phyloP scores from a whole-genome alignment of 2,797 vertebrate species.

The Nothura maculosa region DNA sequence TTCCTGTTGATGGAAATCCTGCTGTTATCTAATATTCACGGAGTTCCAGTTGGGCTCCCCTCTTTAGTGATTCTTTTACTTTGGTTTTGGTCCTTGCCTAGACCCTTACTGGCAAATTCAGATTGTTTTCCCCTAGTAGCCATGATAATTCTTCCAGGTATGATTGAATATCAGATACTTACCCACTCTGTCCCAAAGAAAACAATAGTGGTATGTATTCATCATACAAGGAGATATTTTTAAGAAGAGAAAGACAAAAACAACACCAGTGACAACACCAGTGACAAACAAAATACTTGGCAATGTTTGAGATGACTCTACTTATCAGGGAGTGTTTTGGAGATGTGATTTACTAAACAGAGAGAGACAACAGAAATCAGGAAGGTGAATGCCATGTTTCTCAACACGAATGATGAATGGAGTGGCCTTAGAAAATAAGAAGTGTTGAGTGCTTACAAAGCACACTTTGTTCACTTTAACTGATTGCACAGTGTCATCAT shows the following conservation, averaged over 20 bases:
- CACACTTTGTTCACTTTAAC: conserved; percentile 8
- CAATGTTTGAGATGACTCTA: background rate
- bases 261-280: accelerated
- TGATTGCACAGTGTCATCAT: conserved; percentile 13
- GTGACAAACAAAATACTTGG: background rate
- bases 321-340: background rate
- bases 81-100: background rate
- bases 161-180: background rate
- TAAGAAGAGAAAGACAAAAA: background rate
- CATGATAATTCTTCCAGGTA: background rate
- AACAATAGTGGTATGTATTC: background rate
- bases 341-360: background rate
- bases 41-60: background rate
- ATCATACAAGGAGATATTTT: background rate
- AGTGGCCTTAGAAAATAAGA: background rate
- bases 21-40: background rate
- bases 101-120: background rate
- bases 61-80: background rate
- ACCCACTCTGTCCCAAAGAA: background rate
- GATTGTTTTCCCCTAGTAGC: background rate
- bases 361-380: background rate
- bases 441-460: conserved; percentile 43
- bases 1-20: background rate
- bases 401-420: background rate
- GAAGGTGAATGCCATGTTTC: background rate